Base-by-base conservation (phyloP, 2,797 vertebrate genomes). In the Tokudaia muenninki region DNA sequence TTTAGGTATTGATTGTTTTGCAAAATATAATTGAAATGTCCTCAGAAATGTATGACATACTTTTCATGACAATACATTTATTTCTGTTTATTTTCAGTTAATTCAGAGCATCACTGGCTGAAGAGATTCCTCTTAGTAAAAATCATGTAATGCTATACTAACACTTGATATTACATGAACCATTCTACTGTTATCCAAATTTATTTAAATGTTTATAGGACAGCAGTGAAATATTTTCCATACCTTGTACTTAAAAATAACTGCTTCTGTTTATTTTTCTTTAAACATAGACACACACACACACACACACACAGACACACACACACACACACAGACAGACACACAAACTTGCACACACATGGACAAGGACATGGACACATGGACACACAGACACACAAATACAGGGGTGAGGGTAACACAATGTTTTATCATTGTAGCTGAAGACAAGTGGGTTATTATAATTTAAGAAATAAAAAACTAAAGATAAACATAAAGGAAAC, bases 1-100 rank as follows among this genome's bases (percentile, higher is more conserved):
- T 80, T 95, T 74, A 84, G 52, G 37, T 95, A 96, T 93, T 14
- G 13, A 91, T 97, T 90, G 63, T 77, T 86, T 52, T 79, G 21
- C 72, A 83, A 52, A 72, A 78, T 87, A 72, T 90, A 96, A 91
- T 93, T 90, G 70, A 97, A 96, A 92, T 96, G n/a, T 72, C 63
- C 90, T 84, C 55, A 91, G 17, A 44, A 80, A 41, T 67, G 3
- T 89, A 94, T 84, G 87, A 52, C n/a, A 92, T 61, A 65, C 14
- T 26, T 63, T 92, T 91, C 89, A 95, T 74, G 65, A 82, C 14
- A 87, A 55, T 9, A 19, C 44, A 82, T 67, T 97, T 67, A 22
- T 52, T 50, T 94, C 63, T 65, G 87, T 95, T 94, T 94, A 77
- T 95, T 97, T 96, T 86, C 29, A 92, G 47, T 59, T 96, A 92